phyloP scores from a whole-genome alignment of 1,140 invertebrate species.

The Hylaeus anthracinus region DNA sequence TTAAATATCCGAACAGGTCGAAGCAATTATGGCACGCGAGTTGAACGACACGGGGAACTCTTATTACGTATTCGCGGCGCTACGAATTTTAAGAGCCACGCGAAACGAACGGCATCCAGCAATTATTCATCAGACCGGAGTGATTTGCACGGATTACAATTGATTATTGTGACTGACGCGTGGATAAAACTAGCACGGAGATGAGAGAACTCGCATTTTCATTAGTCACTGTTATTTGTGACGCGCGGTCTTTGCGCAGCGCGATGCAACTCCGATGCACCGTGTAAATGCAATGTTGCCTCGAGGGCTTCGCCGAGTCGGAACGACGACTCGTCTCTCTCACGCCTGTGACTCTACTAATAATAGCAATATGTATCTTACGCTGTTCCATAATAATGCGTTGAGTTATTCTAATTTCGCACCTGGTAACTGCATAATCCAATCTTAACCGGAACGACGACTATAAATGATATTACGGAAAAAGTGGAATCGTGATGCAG shows the following conservation, averaged over 20 bases:
- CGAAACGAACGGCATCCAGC: constrained; percentile 8
- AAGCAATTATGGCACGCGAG: no score
- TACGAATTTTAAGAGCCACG: neutral
- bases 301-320: constrained; percentile 17
- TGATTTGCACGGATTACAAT: constrained; percentile 43
- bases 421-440: neutral
- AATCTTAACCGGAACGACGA: neutral
- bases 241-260: constrained; percentile 24
- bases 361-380: constrained; percentile 34
- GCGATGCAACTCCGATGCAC: constrained; percentile 51
- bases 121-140: neutral
- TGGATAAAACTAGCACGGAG: constrained; percentile 24
- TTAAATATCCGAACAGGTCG: no score
- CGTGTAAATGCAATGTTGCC: constrained; percentile 57
- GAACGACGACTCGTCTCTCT: constrained; percentile 15
- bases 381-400: constrained; percentile 13
- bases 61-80: neutral
- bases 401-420: constrained; percentile 36
- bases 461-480: neutral
- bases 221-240: constrained; percentile 65
- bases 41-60: neutral
- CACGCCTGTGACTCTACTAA: constrained; percentile 7
- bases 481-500: neutral
- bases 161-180: constrained; percentile 32
- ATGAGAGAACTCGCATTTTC: constrained; percentile 59